A percentile compares a stretch with the other conserved stretches of the same genome.
Conservation (phyloP, 2,797 vertebrate genomes). For the Lophotriccus pileatus region DNA sequence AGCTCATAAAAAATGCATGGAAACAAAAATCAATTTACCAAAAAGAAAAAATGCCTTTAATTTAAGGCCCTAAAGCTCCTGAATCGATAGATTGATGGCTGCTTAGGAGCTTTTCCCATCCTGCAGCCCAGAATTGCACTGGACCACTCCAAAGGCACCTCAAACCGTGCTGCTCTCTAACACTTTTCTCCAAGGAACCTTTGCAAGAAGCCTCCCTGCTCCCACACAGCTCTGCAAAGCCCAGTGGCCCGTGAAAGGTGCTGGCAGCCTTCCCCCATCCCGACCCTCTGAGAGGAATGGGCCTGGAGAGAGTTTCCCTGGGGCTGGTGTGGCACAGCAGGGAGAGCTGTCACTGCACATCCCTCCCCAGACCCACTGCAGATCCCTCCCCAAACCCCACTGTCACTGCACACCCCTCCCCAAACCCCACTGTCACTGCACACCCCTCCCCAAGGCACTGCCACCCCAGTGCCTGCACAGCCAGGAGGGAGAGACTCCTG, state of each 20-base stretch:
- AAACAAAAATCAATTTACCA: constrained; percentile 24
- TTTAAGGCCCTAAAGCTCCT: constrained; percentile 16
- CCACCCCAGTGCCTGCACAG: neutral
- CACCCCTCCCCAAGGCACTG: neutral
- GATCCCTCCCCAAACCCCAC: neutral
- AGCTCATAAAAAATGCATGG: constrained; percentile 51
- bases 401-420: too few relatives aligned
- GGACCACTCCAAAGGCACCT: neutral
- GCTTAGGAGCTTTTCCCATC: neutral
- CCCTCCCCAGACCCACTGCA: neutral
- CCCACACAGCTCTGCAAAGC: neutral
- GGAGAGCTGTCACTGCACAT: neutral
- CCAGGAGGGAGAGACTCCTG: neutral
- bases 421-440: too few relatives aligned
- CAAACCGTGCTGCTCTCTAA: neutral
- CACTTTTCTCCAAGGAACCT: neutral
- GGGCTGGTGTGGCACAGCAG: neutral
- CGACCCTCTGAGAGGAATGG: neutral
- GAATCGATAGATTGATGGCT: neutral
- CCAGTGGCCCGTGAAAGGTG: neutral
- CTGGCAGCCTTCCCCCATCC: neutral
- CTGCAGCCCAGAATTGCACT: neutral
- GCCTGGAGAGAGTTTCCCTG: neutral
- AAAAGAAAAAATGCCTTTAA: neutral
- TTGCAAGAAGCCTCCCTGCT: neutral